Percentiles rank a stretch among this genome's conserved stretches.
Conservation (phyloP, 2,113 vertebrate genomes). For the Thryonomys swinderianus region DNA sequence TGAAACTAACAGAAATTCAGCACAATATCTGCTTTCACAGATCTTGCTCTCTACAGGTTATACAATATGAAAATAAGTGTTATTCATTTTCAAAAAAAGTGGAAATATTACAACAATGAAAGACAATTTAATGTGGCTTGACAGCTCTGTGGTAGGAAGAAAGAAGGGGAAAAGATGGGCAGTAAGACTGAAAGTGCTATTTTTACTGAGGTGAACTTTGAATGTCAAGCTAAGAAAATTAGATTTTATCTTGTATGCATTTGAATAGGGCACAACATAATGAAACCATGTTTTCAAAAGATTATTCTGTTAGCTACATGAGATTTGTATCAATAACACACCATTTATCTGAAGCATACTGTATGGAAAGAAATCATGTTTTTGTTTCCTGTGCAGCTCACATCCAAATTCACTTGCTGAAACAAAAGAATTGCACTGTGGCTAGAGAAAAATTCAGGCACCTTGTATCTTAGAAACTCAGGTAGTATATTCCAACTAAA, state of each 20-base stretch:
- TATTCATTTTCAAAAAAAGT: neutral
- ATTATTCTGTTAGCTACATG: neutral
- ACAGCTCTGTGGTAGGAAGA: neutral
- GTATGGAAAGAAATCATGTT: neutral
- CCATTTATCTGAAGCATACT: neutral
- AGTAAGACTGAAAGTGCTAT: neutral
- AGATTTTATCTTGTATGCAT: conserved; percentile 40
- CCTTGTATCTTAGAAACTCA: neutral
- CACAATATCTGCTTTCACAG: neutral
- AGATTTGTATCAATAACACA: neutral
- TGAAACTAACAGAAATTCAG: neutral
- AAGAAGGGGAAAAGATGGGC: neutral
- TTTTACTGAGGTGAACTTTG: conserved; percentile 40
- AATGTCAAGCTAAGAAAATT: conserved; percentile 54
- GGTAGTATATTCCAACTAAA: neutral
- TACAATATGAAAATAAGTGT: neutral
- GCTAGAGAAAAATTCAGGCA: neutral
- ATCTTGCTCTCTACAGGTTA: neutral
- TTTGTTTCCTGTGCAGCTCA: neutral
- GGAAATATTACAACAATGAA: neutral
- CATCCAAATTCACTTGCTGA: neutral
- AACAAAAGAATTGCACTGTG: neutral
- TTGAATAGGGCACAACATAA: neutral
- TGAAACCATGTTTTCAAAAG: conserved; percentile 22
- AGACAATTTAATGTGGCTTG: neutral